Evolutionary conservation across 2,113 vertebrate species (phyloP), one percentile per base, ranked within the genome.

Genomic region (Dasyprocta punctata): DNA sequence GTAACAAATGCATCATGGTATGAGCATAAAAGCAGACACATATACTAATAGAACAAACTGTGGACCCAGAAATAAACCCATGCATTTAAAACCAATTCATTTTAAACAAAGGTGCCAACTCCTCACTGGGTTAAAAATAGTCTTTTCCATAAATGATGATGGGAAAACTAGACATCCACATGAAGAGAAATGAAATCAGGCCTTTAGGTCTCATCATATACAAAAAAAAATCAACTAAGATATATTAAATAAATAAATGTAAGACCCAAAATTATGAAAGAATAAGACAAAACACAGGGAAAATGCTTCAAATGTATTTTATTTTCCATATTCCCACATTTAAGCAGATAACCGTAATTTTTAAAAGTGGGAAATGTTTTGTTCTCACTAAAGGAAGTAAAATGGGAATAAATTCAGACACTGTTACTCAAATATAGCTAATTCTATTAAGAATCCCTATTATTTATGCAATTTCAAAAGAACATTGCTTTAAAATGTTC

Each of bases 381-480:
- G 87, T 84, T 84, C 33, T 92, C 52, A 96, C 26, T 78, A 77
- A 92, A 52, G 22, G 1, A 87, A 78, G 4, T 65, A 91, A 44
- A 73, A 84, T 87, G 7, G 52, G 22, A 87, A 61, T 89, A 89
- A 69, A 92, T 81, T 65, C 30, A 94, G 85, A 89, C 16, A 89
- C 36, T 22, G 26, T 60, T 78, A 47, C 58, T 86, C 41, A 85
- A 93, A 85, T 89, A 75, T 0, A 60, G 9, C 6, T 14, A 90
- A 80, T 28, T 52, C 92, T 11, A 84, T 78, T 58, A 90, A 88
- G 6, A 90, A 63, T 61, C 30, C n/a, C 69, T 80, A 30, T 49
- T 91, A 17, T 12, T 86, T 82, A 56, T 47, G 19, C 17, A 36
- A 58, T 65, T 67, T 81, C 61, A 85, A 80, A 94, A 95, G 10